Conservation (phyloP, 1,140 invertebrate genomes). For the Pseudomyrmex dendroicus region DNA sequence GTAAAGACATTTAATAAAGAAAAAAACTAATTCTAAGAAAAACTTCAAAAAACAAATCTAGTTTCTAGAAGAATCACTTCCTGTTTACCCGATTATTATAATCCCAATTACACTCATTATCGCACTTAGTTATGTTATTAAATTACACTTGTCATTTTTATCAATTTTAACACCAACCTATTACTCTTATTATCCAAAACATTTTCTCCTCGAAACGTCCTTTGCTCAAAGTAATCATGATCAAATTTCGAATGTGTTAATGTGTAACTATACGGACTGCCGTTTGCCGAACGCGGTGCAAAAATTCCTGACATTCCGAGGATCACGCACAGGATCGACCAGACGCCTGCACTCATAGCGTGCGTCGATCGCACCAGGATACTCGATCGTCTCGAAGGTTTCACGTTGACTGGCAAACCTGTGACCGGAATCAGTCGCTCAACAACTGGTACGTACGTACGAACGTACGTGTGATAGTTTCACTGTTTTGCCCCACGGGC, state of each 20-base stretch:
- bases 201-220: background rate
- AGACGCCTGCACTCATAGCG: slow-evolving; percentile 56
- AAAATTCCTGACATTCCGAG: slow-evolving; percentile 43
- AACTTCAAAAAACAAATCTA: too few relatives aligned
- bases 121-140: too few relatives aligned
- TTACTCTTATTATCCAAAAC: background rate
- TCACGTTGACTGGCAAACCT: slow-evolving; percentile 74
- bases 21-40: too few relatives aligned
- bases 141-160: too few relatives aligned
- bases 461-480: slow-evolving; percentile 62
- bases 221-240: background rate
- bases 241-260: background rate
- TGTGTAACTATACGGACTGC: slow-evolving; percentile 36
- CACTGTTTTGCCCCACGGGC: slow-evolving; percentile 56
- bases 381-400: slow-evolving; percentile 68
- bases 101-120: too few relatives aligned
- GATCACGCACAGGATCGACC: slow-evolving; percentile 45
- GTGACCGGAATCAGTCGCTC: slow-evolving; percentile 63
- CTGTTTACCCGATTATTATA: too few relatives aligned
- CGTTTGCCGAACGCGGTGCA: background rate
- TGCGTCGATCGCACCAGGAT: slow-evolving; percentile 59
- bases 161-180: slow-evolving; percentile 46
- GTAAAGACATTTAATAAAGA: too few relatives aligned
- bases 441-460: slow-evolving; percentile 38
- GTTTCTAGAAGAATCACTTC: too few relatives aligned